These are phyloP conservation scores for Corydoras maculifer DNA, from an alignment of 2,113 vertebrate genomes.

Conservation along the genomic window DNA sequence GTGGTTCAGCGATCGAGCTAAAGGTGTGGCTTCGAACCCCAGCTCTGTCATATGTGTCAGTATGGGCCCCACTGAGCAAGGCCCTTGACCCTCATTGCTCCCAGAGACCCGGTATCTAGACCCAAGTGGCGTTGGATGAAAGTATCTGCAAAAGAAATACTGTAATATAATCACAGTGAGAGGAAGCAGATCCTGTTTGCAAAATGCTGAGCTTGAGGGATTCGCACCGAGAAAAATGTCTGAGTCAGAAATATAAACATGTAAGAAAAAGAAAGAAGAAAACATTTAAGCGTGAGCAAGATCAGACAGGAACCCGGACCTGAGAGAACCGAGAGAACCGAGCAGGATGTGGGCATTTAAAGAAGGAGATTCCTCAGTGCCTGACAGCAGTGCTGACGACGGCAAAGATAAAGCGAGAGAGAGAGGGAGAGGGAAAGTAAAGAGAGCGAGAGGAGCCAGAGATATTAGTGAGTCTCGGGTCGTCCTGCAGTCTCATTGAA, in stretches of 20 bases:
- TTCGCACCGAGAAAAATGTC: neutral
- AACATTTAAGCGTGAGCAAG: neutral
- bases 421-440: slow-evolving; percentile 1
- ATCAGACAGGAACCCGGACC: slow-evolving; percentile 2
- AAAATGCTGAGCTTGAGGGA: neutral
- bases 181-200: no score
- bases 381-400: slow-evolving; percentile 24
- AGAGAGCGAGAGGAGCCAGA: neutral
- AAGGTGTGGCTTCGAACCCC: no score
- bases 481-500: slow-evolving; percentile 51
- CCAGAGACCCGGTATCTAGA: no score
- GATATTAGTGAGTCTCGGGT: slow-evolving; percentile 25
- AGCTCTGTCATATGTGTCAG: no score
- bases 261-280: neutral
- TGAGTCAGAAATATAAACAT: slow-evolving; percentile 14
- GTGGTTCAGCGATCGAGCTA: no score
- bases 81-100: no score
- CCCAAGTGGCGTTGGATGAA: no score
- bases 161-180: no score
- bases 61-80: no score
- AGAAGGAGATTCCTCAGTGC: slow-evolving; percentile 20
- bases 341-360: slow-evolving; percentile 11
- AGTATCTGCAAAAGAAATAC: no score
- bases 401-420: slow-evolving; percentile 6
- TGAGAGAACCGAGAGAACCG: slow-evolving; percentile 1